These are phyloP conservation scores for Eupithecia centaureata DNA, from an alignment of 2,888 invertebrate species.

Conservation along the genomic window DNA sequence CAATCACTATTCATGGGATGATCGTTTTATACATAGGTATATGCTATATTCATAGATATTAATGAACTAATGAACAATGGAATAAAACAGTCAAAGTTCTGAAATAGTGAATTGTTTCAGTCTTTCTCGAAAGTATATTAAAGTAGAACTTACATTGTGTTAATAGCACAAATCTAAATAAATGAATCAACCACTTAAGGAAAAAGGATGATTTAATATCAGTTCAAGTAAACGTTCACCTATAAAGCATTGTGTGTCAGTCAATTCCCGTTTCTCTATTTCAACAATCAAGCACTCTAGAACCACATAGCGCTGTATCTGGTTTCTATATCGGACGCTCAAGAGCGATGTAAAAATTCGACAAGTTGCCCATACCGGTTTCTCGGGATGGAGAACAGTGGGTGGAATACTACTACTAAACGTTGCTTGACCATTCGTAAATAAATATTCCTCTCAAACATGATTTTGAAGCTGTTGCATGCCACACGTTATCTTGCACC, in stretches of 20 bases:
- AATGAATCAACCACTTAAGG: background rate
- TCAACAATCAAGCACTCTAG: slow-evolving; percentile 41
- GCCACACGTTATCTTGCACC: slow-evolving; percentile 36
- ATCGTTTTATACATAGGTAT: background rate
- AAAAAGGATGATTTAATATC: background rate
- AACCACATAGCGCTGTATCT: slow-evolving; percentile 61
- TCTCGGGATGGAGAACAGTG: slow-evolving; percentile 47
- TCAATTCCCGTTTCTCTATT: slow-evolving; percentile 51
- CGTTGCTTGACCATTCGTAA: slow-evolving; percentile 27
- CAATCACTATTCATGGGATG: slow-evolving; percentile 12
- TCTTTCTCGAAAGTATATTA: background rate
- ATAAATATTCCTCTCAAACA: slow-evolving; percentile 13
- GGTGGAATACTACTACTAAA: slow-evolving; percentile 29
- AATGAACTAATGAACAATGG: background rate
- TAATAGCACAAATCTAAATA: background rate
- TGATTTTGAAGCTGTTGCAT: slow-evolving; percentile 27
- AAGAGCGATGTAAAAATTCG: slow-evolving; percentile 66
- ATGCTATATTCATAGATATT: background rate
- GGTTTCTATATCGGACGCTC: slow-evolving; percentile 67
- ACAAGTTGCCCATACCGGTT: slow-evolving; percentile 59
- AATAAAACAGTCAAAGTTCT: background rate
- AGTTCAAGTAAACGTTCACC: background rate
- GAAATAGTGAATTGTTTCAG: background rate
- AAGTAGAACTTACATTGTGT: background rate
- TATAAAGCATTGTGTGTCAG: slow-evolving; percentile 25